These are phyloP conservation scores for Agonopterix subpropinquella DNA, from an alignment of 2,888 invertebrate species.

Conservation along the genomic window DNA sequence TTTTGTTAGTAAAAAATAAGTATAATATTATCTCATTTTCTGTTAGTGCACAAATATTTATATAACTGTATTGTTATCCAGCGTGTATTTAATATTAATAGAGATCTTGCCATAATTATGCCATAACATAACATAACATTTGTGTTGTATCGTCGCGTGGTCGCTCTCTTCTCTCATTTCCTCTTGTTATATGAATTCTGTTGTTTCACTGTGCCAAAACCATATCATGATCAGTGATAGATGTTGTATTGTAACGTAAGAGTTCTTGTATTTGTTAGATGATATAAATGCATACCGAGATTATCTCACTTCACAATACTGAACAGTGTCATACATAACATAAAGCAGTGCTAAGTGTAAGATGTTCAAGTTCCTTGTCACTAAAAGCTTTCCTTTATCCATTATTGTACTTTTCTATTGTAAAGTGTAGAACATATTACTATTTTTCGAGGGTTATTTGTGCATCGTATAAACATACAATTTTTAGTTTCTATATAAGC, in stretches of 20 bases:
- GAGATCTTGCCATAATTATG: conserved; percentile 41
- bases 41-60: conserved; percentile 5
- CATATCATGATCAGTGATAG: conserved; percentile 68
- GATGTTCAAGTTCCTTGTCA: conserved; percentile 59
- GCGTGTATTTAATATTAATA: conserved; percentile 9
- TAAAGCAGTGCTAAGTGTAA: conserved; percentile 33
- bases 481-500: conserved; percentile 59
- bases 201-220: conserved; percentile 56
- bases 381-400: conserved; percentile 40
- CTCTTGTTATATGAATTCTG: conserved; percentile 21
- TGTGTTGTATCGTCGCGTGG: conserved; percentile 2
- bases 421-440: conserved; percentile 51
- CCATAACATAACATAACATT: conserved; percentile 17
- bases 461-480: conserved; percentile 46
- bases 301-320: conserved; percentile 10
- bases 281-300: conserved; percentile 12
- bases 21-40: conserved; percentile 4
- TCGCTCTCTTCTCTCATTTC: conserved; percentile 36
- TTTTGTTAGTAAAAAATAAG: too few relatives aligned
- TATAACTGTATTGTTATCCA: conserved; percentile 10
- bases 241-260: conserved; percentile 36
- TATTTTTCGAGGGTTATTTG: conserved; percentile 70
- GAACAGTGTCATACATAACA: conserved; percentile 18
- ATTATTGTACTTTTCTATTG: conserved; percentile 35
- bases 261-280: conserved; percentile 19